Conservation (phyloP, 2,113 vertebrate genomes). For the Paraplagusia blochii region DNA sequence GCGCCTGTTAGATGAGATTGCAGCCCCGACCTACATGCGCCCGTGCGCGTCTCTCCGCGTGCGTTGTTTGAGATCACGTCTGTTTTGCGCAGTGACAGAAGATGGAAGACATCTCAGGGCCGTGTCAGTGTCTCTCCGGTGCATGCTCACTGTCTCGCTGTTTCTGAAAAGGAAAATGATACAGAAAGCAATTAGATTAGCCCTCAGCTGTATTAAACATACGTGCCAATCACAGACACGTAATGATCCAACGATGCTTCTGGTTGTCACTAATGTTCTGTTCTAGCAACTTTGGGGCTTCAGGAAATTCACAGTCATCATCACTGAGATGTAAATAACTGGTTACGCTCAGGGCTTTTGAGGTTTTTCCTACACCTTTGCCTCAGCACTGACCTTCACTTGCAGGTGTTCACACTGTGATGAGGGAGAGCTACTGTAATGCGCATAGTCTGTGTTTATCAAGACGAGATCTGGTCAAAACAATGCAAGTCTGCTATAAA, state of each 20-base stretch:
- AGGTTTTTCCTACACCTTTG: constrained; percentile 22
- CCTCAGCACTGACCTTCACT: not conserved
- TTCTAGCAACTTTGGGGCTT: constrained; percentile 20
- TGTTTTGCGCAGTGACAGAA: constrained; percentile 35
- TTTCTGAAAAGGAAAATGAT: constrained; percentile 64
- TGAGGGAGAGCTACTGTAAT: too few relatives aligned
- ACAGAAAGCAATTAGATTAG: constrained; percentile 65
- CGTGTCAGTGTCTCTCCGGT: constrained; percentile 47
- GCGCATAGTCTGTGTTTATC: too few relatives aligned
- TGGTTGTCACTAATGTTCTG: constrained; percentile 38
- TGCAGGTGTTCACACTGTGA: too few relatives aligned
- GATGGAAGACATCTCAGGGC: constrained; percentile 60
- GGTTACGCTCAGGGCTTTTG: constrained; percentile 35
- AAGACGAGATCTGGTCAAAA: too few relatives aligned
- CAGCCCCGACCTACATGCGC: not conserved
- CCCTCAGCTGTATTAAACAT: constrained; percentile 64
- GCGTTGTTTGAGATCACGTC: constrained; percentile 35
- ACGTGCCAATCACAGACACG: constrained; percentile 48
- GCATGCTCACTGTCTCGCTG: constrained; percentile 43
- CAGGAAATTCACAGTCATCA: constrained; percentile 22
- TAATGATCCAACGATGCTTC: constrained; percentile 32
- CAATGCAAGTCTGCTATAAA: too few relatives aligned
- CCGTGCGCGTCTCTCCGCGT: constrained; percentile 31
- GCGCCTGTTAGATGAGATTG: not conserved
- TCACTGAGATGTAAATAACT: constrained; percentile 11